Conservation (phyloP, 1,140 invertebrate species). For the Zaprionus capensis region DNA sequence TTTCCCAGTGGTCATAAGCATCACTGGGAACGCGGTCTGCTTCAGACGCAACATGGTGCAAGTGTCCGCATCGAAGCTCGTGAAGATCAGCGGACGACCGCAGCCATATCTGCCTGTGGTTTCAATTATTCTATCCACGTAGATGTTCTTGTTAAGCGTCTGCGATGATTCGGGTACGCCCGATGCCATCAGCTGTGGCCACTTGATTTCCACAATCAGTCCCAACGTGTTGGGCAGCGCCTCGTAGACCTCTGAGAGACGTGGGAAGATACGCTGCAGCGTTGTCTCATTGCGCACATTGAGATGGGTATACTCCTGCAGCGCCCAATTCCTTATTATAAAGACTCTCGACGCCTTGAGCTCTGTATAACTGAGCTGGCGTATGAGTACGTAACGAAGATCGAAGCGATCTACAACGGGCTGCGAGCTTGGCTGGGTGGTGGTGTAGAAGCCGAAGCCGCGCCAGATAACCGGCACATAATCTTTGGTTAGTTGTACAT, state of each 20-base stretch:
- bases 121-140: conserved; percentile 91
- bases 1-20: conserved; percentile 95
- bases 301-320: conserved; percentile 65
- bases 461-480: conserved; percentile 96
- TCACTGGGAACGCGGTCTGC: conserved; percentile 96
- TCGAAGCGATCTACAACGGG: conserved; percentile 90
- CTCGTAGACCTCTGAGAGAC: conserved; percentile 90
- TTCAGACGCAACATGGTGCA: conserved; percentile 95
- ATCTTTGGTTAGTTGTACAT: conserved; percentile 97
- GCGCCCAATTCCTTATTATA: conserved; percentile 46
- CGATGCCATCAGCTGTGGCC: conserved; percentile 93
- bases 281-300: conserved; percentile 83
- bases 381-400: conserved; percentile 93
- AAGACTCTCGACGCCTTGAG: conserved; percentile 90
- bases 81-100: conserved; percentile 93
- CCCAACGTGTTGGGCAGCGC: conserved; percentile 92
- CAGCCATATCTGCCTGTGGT: conserved; percentile 90
- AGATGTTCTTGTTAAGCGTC: conserved; percentile 94
- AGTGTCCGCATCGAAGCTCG: conserved; percentile 97
- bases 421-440: conserved; percentile 87
- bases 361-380: conserved; percentile 94
- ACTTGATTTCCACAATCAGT: conserved; percentile 98
- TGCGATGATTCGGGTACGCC: conserved; percentile 93
- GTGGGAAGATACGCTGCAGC: conserved; percentile 95
- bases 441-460: conserved; percentile 94